phyloP scores from a whole-genome alignment of 2,888 invertebrate genomes.

The Zygaena filipendulae region DNA sequence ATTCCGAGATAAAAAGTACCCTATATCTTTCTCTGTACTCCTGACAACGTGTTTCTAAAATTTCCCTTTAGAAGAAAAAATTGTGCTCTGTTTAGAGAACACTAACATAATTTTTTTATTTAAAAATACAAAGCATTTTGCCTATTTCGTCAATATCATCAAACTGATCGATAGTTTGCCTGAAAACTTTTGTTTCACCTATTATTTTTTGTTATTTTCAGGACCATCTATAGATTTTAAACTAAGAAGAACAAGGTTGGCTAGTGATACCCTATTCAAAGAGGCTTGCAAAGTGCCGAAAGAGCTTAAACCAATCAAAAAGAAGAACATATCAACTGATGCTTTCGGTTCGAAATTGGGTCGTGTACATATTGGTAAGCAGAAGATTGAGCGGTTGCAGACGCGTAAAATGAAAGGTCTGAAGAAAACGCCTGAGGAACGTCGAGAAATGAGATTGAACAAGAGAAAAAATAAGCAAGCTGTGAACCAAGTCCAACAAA shows the following conservation, averaged over 20 bases:
- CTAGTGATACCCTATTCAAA: conserved; percentile 89
- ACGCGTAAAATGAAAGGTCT: conserved; percentile 93
- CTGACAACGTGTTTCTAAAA: too few relatives aligned
- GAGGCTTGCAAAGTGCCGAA: conserved; percentile 84
- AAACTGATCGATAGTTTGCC: too few relatives aligned
- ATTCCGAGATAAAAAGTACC: too few relatives aligned
- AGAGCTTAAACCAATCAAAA: conserved; percentile 80
- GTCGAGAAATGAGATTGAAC: conserved; percentile 66
- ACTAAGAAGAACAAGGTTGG: conserved; percentile 86
- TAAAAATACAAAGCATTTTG: too few relatives aligned
- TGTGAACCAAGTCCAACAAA: conserved; percentile 20
- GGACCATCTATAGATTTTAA: conserved; percentile 92
- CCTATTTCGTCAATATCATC: too few relatives aligned
- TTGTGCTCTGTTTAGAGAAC: too few relatives aligned
- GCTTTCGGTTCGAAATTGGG: conserved; percentile 90
- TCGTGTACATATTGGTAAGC: conserved; percentile 92
- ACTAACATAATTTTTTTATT: too few relatives aligned
- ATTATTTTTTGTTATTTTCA: conserved; percentile 32
- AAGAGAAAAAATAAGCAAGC: conserved; percentile 52
- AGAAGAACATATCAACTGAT: conserved; percentile 92
- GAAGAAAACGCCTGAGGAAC: conserved; percentile 77
- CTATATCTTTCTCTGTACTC: too few relatives aligned
- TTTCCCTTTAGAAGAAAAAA: too few relatives aligned
- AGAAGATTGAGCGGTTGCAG: conserved; percentile 85
- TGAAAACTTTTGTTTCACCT: too few relatives aligned